Percentiles rank a stretch among this genome's conserved stretches.
Evolutionary conservation across 2,797 vertebrate genomes (phyloP).

Genomic region (Brachyalestes nurse): DNA sequence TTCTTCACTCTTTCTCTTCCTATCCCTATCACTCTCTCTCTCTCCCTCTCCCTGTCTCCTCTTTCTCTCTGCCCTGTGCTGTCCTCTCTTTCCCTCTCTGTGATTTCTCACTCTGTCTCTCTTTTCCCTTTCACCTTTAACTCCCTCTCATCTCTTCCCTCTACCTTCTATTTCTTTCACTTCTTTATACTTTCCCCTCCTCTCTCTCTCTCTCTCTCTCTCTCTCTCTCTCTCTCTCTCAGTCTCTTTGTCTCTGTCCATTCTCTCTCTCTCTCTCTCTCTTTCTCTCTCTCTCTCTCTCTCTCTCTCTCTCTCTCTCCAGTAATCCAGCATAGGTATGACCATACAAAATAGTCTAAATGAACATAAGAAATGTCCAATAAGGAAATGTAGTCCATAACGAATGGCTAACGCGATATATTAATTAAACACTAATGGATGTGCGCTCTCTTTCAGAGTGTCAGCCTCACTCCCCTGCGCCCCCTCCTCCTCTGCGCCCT

Average conservation of each 20-base stretch:
- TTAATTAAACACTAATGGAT: slow-evolving; percentile 69
- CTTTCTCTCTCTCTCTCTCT: neutral
- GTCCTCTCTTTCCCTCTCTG: slow-evolving; percentile 2
- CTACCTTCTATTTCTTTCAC: neutral
- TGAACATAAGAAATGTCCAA: slow-evolving; percentile 66
- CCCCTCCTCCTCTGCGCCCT: slow-evolving; percentile 39
- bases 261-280: neutral
- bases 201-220: neutral
- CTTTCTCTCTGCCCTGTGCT: slow-evolving; percentile 11
- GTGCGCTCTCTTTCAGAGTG: slow-evolving; percentile 36
- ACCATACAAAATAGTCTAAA: slow-evolving; percentile 38
- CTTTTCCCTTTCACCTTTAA: neutral
- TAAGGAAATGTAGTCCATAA: slow-evolving; percentile 72
- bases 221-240: slow-evolving; percentile 4
- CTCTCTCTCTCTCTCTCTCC: neutral
- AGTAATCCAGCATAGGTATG: neutral
- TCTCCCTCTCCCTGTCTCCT: neutral
- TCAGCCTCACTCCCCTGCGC: slow-evolving; percentile 10
- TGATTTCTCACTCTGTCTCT: slow-evolving; percentile 2
- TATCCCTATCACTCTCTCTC: neutral
- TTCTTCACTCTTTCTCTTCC: neutral
- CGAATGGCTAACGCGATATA: slow-evolving; percentile 71
- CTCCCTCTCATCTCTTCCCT: neutral
- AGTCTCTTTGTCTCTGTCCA: too few species aligned
- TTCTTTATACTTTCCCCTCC: neutral